Percentiles rank a stretch among this genome's conserved stretches.
Evolutionary conservation across 2,797 vertebrate species (phyloP).

Genomic region (Calcarius lapponicus): DNA sequence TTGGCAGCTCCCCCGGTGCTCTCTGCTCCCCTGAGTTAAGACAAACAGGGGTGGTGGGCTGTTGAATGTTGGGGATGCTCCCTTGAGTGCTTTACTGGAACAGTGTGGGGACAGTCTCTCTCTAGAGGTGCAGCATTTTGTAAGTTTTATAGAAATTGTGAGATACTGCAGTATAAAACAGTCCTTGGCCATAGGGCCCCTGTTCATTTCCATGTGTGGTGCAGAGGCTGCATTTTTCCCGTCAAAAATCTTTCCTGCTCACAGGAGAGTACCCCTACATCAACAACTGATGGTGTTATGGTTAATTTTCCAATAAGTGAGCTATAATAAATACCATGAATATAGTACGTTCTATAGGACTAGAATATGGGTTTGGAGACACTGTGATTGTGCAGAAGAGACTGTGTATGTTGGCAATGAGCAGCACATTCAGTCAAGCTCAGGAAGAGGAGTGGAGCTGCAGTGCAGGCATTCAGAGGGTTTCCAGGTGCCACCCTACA

Average conservation of each 20-base stretch:
- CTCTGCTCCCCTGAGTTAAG: background rate
- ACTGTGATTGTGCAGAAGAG: background rate
- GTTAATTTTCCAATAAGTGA: background rate
- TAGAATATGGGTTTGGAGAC: background rate
- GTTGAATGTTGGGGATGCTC: background rate
- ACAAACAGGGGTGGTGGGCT: background rate
- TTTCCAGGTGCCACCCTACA: background rate
- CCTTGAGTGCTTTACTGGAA: accelerated
- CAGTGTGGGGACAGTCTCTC: background rate
- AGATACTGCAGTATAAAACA: background rate
- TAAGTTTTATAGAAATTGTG: background rate
- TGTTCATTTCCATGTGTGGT: background rate
- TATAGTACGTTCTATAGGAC: background rate
- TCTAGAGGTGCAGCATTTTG: background rate
- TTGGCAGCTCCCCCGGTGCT: background rate
- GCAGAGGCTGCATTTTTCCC: background rate
- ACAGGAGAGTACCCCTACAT: background rate
- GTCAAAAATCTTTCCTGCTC: background rate
- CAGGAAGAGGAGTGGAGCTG: background rate
- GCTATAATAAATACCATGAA: background rate
- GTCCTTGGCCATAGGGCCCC: background rate
- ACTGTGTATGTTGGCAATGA: background rate
- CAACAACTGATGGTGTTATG: background rate
- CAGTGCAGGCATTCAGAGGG: background rate
- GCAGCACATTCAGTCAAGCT: background rate